These are phyloP conservation scores for Junonia oenone DNA, from an alignment of 2,888 invertebrate species.

Conservation along the genomic window DNA sequence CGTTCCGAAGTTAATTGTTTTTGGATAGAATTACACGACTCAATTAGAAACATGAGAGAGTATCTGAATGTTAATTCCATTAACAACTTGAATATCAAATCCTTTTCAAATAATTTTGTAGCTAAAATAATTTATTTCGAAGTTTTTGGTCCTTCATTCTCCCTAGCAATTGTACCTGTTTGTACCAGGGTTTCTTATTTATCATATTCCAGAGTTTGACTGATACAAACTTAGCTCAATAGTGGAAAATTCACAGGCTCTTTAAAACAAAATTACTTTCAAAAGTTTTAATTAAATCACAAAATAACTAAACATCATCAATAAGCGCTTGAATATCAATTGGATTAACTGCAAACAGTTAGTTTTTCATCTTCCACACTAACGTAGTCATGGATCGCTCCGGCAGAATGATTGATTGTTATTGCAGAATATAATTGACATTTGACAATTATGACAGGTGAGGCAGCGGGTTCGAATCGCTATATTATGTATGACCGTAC, in stretches of 20 bases:
- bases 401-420: constrained; percentile 7
- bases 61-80: not conserved
- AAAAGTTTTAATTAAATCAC: too few relatives aligned
- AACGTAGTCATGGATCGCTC: not conserved
- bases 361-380: not conserved
- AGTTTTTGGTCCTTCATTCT: too few relatives aligned
- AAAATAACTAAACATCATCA: not conserved
- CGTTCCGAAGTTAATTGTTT: not conserved
- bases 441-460: constrained; percentile 14
- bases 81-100: not conserved
- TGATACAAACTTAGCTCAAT: too few relatives aligned
- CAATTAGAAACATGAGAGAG: not conserved
- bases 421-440: constrained; percentile 13
- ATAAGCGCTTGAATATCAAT: not conserved
- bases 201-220: too few relatives aligned
- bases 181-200: too few relatives aligned
- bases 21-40: not conserved
- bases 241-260: too few relatives aligned
- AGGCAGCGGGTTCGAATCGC: not conserved
- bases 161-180: too few relatives aligned
- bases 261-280: too few relatives aligned
- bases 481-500: not conserved
- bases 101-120: not conserved
- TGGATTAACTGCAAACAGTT: not conserved
- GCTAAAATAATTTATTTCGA: too few relatives aligned